phyloP scores from a whole-genome alignment of 2,888 invertebrate species.

The Noctua pronuba region DNA sequence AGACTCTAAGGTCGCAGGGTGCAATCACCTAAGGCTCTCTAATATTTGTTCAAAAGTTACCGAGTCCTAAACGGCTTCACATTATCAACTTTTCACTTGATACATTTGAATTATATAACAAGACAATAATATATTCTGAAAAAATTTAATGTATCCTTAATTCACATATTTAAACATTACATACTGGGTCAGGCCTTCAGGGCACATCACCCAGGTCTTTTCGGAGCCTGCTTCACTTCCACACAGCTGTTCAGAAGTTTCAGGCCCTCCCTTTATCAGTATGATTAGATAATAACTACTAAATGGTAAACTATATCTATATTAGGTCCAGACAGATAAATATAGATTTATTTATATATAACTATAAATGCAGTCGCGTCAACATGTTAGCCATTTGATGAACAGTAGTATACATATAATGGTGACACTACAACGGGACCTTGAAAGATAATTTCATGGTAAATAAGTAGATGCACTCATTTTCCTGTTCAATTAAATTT shows the following conservation, averaged over 20 bases:
- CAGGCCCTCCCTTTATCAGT: constrained; percentile 75
- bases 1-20: constrained; percentile 81
- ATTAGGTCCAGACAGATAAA: constrained; percentile 83
- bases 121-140: constrained; percentile 91
- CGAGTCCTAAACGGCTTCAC: constrained; percentile 82
- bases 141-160: constrained; percentile 90
- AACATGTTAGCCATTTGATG: constrained; percentile 56
- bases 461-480: constrained; percentile 70
- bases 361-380: constrained; percentile 64
- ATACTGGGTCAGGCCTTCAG: constrained; percentile 87
- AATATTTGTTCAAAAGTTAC: constrained; percentile 85
- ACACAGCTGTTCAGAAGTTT: constrained; percentile 83
- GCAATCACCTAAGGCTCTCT: constrained; percentile 87
- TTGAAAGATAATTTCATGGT: constrained; percentile 73
- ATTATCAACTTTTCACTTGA: constrained; percentile 83
- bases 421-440: constrained; percentile 64
- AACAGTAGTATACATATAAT: constrained; percentile 43
- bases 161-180: constrained; percentile 85
- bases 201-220: constrained; percentile 81
- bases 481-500: constrained; percentile 82
- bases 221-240: constrained; percentile 79
- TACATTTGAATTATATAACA: constrained; percentile 91
- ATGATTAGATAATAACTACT: constrained; percentile 77
- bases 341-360: constrained; percentile 65
- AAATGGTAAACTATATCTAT: constrained; percentile 79